These are phyloP conservation scores for Caenorhabditis sulstoni DNA, from an alignment of 2,888 invertebrate genomes.

Conservation along the genomic window DNA sequence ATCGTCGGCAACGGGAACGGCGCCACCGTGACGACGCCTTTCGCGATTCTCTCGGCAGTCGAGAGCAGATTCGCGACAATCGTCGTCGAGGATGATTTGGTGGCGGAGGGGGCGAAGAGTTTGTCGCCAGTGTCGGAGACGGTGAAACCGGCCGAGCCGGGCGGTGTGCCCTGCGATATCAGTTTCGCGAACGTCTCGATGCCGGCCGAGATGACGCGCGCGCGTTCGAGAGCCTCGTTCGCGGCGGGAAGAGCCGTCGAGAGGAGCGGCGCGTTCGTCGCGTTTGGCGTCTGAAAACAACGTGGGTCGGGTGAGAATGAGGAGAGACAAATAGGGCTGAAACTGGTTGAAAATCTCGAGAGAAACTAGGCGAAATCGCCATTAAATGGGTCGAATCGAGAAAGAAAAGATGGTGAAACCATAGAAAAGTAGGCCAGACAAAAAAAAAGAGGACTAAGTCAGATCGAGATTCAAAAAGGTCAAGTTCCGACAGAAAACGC, in stretches of 20 bases:
- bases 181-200: slow-evolving; percentile 71
- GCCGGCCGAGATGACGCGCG: slow-evolving; percentile 69
- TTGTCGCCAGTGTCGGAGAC: slow-evolving; percentile 60
- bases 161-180: slow-evolving; percentile 65
- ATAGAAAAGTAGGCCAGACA: too few species aligned
- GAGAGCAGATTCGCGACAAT: slow-evolving; percentile 51
- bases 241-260: slow-evolving; percentile 34
- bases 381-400: too few species aligned
- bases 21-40: slow-evolving; percentile 55
- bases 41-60: slow-evolving; percentile 56
- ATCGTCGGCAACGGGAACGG: slow-evolving; percentile 56
- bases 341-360: too few species aligned
- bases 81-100: slow-evolving; percentile 28
- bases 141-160: slow-evolving; percentile 72
- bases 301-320: too few species aligned
- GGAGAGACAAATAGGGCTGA: too few species aligned
- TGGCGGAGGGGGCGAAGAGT: slow-evolving; percentile 27
- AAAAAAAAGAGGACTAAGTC: too few species aligned
- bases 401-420: too few species aligned
- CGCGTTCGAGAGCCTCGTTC: slow-evolving; percentile 65
- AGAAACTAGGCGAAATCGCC: too few species aligned
- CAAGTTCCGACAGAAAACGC: too few species aligned
- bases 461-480: too few species aligned
- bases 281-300: slow-evolving; percentile 50
- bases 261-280: slow-evolving; percentile 41